Base-by-base conservation (phyloP, 2,888 invertebrate genomes). In the Lampropteryx suffumata region DNA sequence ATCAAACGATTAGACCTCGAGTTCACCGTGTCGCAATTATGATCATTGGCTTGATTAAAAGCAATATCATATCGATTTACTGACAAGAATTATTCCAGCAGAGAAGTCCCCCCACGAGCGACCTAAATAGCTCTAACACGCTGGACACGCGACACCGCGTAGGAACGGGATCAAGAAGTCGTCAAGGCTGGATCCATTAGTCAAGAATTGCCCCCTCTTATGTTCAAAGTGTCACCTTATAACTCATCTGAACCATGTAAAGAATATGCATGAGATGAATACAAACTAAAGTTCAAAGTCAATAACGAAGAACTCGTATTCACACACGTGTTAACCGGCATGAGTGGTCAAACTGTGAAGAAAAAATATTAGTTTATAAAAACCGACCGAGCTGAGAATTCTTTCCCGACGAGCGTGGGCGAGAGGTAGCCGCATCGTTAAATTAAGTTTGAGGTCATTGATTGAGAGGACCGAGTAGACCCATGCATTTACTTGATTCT, bases 171-270 rank as follows among this genome's bases (percentile, higher is more conserved):
- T 82, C 84, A 84, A 85, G 84, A 84, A 76, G 83, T 79, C 75
- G 78, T 69, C 87, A 90, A 90, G 89, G 90, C 73, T 83, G 74
- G 78, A 88, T 86, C 82, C 76, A 88, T 89, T 88, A 84, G 71
- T 77, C 76, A 82, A 76, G 72, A 81, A 79, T 82, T 81, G 82
- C 76, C 73, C 71, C 67, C 73, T 72, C 68, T 69, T 61, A 60
- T 57, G 50, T 58, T 50, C 50, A 54, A 3, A 27, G 27, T 14
- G 26, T 27, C 42, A 26, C 33, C 50, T 61, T 40, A 41, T 41
- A 53, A 67, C 62, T 66, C 63, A 57, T 66, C 60, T 60, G 50
- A 53, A 29, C 46, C 39, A 42, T 37, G 42, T 57, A 59, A 63
- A 67, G 62, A 64, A 57, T 64, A 53, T 47, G 30, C 37, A 43